Evolutionary conservation across 2,888 invertebrate genomes (phyloP).

Genomic region (Pharmacophagus antenor): DNA sequence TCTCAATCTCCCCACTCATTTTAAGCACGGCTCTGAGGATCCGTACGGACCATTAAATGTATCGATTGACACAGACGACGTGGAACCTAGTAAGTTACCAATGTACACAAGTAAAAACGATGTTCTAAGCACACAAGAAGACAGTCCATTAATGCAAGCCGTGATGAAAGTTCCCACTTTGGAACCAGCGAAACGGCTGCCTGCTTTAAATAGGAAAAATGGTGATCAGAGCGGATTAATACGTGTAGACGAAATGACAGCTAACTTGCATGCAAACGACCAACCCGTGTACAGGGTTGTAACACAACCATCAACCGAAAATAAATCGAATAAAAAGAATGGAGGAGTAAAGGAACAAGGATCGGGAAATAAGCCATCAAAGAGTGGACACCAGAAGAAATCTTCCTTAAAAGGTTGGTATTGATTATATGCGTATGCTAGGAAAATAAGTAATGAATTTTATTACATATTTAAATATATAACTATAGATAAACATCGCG

Average conservation of each 20-base stretch:
- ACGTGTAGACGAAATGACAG: constrained; percentile 68
- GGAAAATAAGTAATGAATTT: background rate
- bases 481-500: constrained; percentile 66
- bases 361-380: constrained; percentile 53
- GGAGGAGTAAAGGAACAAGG: constrained; percentile 54
- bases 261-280: constrained; percentile 71
- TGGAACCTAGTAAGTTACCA: constrained; percentile 62
- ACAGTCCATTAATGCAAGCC: constrained; percentile 68
- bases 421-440: background rate
- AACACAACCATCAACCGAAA: constrained; percentile 68
- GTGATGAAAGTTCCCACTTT: constrained; percentile 65
- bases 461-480: background rate
- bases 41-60: constrained; percentile 46
- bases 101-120: constrained; percentile 63
- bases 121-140: constrained; percentile 64
- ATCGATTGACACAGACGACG: constrained; percentile 48
- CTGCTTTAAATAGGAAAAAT: constrained; percentile 64
- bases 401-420: constrained; percentile 68
- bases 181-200: constrained; percentile 58
- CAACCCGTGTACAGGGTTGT: constrained; percentile 75
- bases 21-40: constrained; percentile 41
- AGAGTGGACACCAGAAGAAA: constrained; percentile 71
- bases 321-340: constrained; percentile 66
- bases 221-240: constrained; percentile 67
- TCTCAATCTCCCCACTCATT: constrained; percentile 1